Percentiles rank a stretch among this genome's conserved stretches.
Conservation (phyloP, 1,140 invertebrate genomes). For the Olivierus martensii region DNA sequence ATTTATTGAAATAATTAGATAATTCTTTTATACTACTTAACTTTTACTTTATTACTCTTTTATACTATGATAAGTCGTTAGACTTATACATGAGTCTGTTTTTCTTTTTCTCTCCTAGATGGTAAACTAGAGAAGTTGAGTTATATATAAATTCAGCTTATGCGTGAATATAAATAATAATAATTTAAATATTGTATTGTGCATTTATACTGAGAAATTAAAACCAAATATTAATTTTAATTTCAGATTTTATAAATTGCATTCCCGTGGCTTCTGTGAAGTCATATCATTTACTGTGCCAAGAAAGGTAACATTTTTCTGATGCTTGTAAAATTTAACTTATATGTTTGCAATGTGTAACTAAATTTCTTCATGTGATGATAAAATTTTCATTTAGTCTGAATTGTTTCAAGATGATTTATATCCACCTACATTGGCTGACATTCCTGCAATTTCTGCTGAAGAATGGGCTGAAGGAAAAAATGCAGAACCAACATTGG, state of each 20-base stretch:
- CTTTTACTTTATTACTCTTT: too few relatives aligned
- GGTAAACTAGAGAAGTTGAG: too few relatives aligned
- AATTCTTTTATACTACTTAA: too few relatives aligned
- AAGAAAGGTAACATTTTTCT: conserved; percentile 54
- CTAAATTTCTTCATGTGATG: not conserved
- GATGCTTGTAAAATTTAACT: not conserved
- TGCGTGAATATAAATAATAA: too few relatives aligned
- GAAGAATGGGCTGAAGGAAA: conserved; percentile 85
- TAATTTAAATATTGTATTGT: too few relatives aligned
- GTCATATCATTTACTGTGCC: conserved; percentile 96
- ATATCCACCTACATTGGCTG: conserved; percentile 89
- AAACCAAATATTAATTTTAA: not conserved
- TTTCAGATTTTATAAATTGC: conserved; percentile 76
- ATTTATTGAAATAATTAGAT: too few relatives aligned
- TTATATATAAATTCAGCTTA: too few relatives aligned
- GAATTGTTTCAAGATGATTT: conserved; percentile 98
- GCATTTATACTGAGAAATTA: too few relatives aligned
- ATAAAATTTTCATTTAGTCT: conserved; percentile 47
- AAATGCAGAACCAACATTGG: conserved; percentile 71
- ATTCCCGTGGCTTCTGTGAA: conserved; percentile 95
- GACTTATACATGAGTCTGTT: too few relatives aligned
- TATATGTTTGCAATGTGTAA: not conserved
- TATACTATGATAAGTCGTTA: too few relatives aligned
- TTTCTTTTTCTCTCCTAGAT: too few relatives aligned
- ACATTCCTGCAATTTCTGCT: conserved; percentile 71